Evolutionary conservation across 2,797 vertebrate genomes (phyloP), one percentile per base, ranked within the genome.

Genomic region (Sus cebifrons): DNA sequence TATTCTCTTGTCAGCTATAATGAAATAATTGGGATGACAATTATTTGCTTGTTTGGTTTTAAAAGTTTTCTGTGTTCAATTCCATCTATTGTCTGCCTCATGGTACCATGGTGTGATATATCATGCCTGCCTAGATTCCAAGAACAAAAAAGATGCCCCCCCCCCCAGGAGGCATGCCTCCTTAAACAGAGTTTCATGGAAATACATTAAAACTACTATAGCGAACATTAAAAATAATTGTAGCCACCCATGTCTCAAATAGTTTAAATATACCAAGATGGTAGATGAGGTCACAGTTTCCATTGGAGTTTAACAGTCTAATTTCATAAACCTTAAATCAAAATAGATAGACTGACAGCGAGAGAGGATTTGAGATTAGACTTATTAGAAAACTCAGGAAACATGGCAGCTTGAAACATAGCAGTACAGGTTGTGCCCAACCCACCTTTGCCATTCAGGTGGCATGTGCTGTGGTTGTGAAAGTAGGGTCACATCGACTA

Each of bases 21-120:
- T 96, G 91, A 97, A 97, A 97, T 97, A 97, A 97, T 96, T 95
- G 94, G 60, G 82, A 96, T 83, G 91, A 97, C 95, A 97, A 95
- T 96, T 97, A 94, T 96, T 97, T 97, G 91, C 91, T 96, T 97
- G 93, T 97, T 98, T 93, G 78, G 70, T 78, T 97, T 97, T 77
- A 92, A 91, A 97, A 96, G 94, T 97, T 90, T 96, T 96, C 93
- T 96, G 75, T 96, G 82, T 95, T 91, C 64, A 82, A 1, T 95
- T 84, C 86, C 60, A 81, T 94, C 87, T 94, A 20, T 96, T 98
- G 95, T 97, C 62, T 95, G 77, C 18, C 75, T 77, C 77, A 21
- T 73, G 89, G 94, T 97, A 83, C 94, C 71, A 88, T 73, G 40
- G 67, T 95, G 85, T 73, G 85, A 91, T 88, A 65, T 27, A 86